Evolutionary conservation across 2,797 vertebrate species (phyloP).

Genomic region (Loriculus beryllinus): DNA sequence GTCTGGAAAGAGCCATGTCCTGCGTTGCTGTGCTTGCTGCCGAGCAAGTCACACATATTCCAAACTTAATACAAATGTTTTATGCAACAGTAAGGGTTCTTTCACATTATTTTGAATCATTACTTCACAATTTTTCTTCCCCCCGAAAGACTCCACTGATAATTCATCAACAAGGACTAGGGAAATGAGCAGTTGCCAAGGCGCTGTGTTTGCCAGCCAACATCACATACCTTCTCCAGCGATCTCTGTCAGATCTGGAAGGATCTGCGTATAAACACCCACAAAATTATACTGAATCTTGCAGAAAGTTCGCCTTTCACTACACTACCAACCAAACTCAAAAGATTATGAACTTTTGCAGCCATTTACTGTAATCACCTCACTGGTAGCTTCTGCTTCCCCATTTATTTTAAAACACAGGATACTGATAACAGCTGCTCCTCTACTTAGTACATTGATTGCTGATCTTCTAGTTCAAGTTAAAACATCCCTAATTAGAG

Average conservation of each 20-base stretch:
- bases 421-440: not conserved
- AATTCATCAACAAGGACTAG: not conserved
- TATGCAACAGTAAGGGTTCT: not conserved
- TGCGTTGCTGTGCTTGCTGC: not conserved
- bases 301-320: not conserved
- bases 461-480: not conserved
- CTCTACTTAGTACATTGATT: not conserved
- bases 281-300: not conserved
- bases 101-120: not conserved
- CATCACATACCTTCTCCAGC: not conserved
- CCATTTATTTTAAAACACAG: not conserved
- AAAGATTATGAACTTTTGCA: not conserved
- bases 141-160: not conserved
- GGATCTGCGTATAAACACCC: not conserved
- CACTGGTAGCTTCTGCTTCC: not conserved
- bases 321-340: not conserved
- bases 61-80: not conserved
- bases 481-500: not conserved
- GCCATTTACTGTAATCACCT: not conserved
- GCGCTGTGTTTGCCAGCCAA: not conserved
- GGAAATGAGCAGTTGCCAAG: not conserved
- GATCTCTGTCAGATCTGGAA: not conserved
- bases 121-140: accelerated
- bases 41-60: not conserved
- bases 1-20: not conserved